phyloP scores from a whole-genome alignment of 2,888 invertebrate genomes.

The Branchellion lobata region DNA sequence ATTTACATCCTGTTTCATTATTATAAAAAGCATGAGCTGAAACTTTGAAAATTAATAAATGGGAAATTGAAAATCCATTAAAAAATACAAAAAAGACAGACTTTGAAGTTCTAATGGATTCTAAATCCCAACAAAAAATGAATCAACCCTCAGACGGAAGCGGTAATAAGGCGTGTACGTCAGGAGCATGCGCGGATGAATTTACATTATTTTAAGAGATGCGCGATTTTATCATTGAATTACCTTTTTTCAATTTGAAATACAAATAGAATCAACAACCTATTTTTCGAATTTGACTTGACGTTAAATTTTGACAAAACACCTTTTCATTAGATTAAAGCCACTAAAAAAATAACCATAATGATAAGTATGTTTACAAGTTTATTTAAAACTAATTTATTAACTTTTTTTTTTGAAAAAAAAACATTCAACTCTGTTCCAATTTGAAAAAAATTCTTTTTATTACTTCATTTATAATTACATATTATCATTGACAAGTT shows the following conservation, averaged over 20 bases:
- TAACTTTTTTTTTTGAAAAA: too few relatives aligned
- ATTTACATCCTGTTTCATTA: neutral
- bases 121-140: slow-evolving; percentile 12
- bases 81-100: neutral
- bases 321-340: too few relatives aligned
- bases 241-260: neutral
- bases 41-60: neutral
- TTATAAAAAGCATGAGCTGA: neutral
- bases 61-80: neutral
- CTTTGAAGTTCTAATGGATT: neutral
- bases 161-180: slow-evolving; percentile 41
- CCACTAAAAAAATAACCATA: too few relatives aligned
- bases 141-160: slow-evolving; percentile 32
- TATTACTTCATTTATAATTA: too few relatives aligned
- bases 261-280: neutral
- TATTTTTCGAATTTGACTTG: neutral
- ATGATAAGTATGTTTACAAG: too few relatives aligned
- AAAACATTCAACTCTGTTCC: too few relatives aligned
- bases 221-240: neutral
- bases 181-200: slow-evolving; percentile 10
- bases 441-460: too few relatives aligned
- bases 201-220: slow-evolving; percentile 14
- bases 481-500: too few relatives aligned
- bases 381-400: too few relatives aligned
- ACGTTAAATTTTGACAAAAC: neutral